phyloP scores from a whole-genome alignment of 2,113 vertebrate species.

The Crypturellus undulatus region DNA sequence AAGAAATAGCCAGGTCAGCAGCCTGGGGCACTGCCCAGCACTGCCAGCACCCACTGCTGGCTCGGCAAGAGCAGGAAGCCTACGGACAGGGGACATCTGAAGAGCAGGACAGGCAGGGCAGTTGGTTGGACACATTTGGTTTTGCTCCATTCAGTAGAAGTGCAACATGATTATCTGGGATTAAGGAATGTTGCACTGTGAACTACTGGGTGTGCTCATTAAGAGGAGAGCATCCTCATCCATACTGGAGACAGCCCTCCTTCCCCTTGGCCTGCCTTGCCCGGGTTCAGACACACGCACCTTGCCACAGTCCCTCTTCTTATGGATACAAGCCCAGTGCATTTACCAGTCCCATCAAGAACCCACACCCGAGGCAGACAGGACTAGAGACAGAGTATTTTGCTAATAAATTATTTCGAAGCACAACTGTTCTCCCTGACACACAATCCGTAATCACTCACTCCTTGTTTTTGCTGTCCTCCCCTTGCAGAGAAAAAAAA shows the following conservation, averaged over 20 bases:
- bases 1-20: background rate
- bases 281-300: fast-evolving
- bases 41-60: background rate
- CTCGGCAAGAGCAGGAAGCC: background rate
- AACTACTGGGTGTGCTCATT: background rate
- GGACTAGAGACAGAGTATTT: background rate
- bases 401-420: background rate
- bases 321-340: background rate
- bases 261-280: too few relatives aligned
- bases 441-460: background rate
- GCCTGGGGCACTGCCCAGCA: background rate
- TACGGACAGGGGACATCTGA: too few relatives aligned
- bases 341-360: background rate
- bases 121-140: too few relatives aligned
- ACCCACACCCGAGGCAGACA: background rate
- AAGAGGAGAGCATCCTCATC: background rate
- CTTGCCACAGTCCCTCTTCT: background rate
- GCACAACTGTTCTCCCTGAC: background rate
- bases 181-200: background rate
- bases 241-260: too few relatives aligned
- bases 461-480: background rate
- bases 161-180: background rate
- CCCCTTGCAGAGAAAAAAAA: background rate
- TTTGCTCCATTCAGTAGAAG: background rate
- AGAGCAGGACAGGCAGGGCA: too few relatives aligned